Conservation (phyloP, 2,113 vertebrate species). For the Erinaceus europaeus region DNA sequence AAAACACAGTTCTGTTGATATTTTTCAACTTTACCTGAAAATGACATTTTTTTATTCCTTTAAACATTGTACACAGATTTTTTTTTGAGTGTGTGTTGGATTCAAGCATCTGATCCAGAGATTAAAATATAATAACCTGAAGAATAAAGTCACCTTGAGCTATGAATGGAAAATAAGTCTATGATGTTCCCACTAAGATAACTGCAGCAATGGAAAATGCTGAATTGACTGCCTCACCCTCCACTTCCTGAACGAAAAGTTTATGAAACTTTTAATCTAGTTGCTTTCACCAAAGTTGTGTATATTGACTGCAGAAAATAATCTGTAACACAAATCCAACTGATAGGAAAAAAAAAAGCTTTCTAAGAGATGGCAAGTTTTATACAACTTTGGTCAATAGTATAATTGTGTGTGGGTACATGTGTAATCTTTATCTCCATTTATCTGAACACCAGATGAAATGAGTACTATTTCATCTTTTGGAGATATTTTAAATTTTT, state of each 20-base stretch:
- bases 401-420: too few relatives aligned
- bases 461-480: too few relatives aligned
- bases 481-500: too few relatives aligned
- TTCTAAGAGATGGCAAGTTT: not conserved
- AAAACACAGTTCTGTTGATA: constrained; percentile 20
- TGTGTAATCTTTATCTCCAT: too few relatives aligned
- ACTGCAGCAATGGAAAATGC: not conserved
- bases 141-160: constrained; percentile 42
- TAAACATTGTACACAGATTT: not conserved
- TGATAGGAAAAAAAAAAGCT: not conserved
- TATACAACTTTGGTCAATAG: not conserved
- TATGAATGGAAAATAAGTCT: not conserved
- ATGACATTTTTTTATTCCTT: constrained; percentile 47
- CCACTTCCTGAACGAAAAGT: not conserved
- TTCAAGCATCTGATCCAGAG: constrained; percentile 9
- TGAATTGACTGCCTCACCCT: not conserved
- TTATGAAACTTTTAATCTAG: not conserved
- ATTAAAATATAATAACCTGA: constrained; percentile 41
- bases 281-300: not conserved
- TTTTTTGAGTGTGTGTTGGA: not conserved
- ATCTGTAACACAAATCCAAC: not conserved
- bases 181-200: not conserved
- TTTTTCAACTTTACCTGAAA: constrained; percentile 24
- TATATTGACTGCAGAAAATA: not conserved
- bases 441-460: too few relatives aligned